Evolutionary conservation across 2,797 vertebrate genomes (phyloP), one percentile per base, ranked within the genome.

Genomic region (Lacerta bilineata): DNA sequence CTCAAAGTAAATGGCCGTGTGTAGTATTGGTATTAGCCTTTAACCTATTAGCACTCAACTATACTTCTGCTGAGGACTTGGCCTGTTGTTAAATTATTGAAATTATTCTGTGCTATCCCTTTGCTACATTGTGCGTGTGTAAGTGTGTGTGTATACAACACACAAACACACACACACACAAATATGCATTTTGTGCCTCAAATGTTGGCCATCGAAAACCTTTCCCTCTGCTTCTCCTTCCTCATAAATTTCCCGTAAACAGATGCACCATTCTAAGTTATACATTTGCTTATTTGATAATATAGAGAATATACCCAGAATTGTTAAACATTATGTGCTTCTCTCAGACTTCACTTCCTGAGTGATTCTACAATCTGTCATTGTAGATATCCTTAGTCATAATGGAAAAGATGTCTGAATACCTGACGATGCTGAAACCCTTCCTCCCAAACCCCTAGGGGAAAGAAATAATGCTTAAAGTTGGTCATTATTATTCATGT

Each of bases 1-100:
- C 93, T 95, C 95, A 46, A 89, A 96, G 96, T 95, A 92, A 96
- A 95, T 93, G 93, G 95, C 93, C 89, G 0, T 95, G 92, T 96
- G 87, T 95, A 68, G 88, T 96, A 84, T 91, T 93, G 93, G 77
- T 93, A 93, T 96, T 91, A 96, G 97, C 97, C 95, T 94, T 94
- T 92, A 91, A 96, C 96, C 95, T 95, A 87, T 94, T 94, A 94
- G 94, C 92, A 88, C 94, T 91, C 95, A 92, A 96, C 94, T 95
- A 91, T 93, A 88, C 96, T 91, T 94, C 92, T 96, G 93, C 95
- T 97, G 97, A 97, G 97, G 98, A 97, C 98, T 98, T 98, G 98
- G 98, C 97, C 98, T 98, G 97, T 95, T 89, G 96, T 95, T 95
- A 96, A 94, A 96, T 96, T 95, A 66, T 92, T 91, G 39, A 39